Conservation (phyloP, 2,797 vertebrate species). For the Argyrosomus regius region DNA sequence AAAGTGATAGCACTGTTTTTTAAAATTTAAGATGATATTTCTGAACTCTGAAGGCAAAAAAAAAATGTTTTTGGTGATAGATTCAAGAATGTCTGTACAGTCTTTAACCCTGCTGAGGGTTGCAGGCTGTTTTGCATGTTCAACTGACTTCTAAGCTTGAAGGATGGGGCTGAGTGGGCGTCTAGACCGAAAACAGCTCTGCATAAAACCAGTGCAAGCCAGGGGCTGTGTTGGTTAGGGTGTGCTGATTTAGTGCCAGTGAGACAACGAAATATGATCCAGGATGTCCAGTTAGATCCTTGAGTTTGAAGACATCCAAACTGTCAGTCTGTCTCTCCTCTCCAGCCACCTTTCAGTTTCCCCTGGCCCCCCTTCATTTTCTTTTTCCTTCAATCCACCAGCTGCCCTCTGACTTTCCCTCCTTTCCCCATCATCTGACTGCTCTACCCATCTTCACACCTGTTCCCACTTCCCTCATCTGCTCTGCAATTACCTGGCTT, state of each 20-base stretch:
- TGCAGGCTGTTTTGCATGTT: background rate
- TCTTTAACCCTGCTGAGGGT: background rate
- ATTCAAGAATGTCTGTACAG: background rate
- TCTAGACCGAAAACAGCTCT: background rate
- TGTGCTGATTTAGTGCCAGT: constrained; percentile 1
- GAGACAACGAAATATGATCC: constrained; percentile 4
- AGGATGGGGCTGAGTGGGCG: background rate
- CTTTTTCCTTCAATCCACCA: background rate
- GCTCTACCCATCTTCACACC: background rate
- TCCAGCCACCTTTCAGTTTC: background rate
- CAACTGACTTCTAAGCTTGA: background rate
- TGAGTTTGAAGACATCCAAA: background rate
- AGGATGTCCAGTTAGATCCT: background rate
- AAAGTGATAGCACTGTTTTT: background rate
- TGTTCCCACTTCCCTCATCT: too few species aligned
- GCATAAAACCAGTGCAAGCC: background rate
- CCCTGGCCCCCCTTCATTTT: too few species aligned
- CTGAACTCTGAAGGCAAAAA: background rate
- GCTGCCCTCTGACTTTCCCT: background rate
- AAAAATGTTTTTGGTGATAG: background rate
- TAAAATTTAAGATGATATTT: background rate
- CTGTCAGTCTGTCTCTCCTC: background rate
- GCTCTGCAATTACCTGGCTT: too few species aligned
- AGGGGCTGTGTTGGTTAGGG: background rate
- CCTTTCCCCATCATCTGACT: background rate